Base-by-base conservation (phyloP, 2,113 vertebrate species). In the Syrrhaptes paradoxus region DNA sequence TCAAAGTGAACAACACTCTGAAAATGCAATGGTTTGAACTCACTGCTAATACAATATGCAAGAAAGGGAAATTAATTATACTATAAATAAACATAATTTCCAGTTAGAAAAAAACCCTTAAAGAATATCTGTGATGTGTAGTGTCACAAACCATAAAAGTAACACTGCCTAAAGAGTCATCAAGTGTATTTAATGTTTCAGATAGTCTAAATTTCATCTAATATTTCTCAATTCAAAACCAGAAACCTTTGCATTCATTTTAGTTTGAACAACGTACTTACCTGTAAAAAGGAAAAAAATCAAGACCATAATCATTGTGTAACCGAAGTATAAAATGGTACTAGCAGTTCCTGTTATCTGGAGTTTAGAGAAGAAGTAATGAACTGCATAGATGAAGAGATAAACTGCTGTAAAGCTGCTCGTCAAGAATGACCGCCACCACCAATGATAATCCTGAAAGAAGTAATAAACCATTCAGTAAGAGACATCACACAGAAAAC, bases 351-450 rank as follows among this genome's bases (percentile, higher is more conserved):
- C 98, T 7, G 97, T 98, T 94, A 99, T 98, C 95, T 99, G 98
- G 57, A 99, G 98, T 96, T 99, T 98, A 31, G 98, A 98, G 93
- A 98, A 98, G 96, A 99, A 99, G 96, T 98, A 99, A 96, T 99
- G 98, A 71, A 99, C 87, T 63, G 98, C 98, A 65, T 99, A 99
- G 92, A 98, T 97, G 41, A 99, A 98, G 78, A 99, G 97, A 94
- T 99, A 99, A 75, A 98, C 97, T 8, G 99, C 98, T 20, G 98
- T 99, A 96, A 99, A 99, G 94, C 98, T 98, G 58, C 99, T 99
- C 12, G 98, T 99, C 89, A 99, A 96, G 98, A 99, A 99, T 0
- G 98, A 98, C 84, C 99, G 97, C 99, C 98, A 99, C 98, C 98
- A 99, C 98, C 99, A 99, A 77, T 98, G 98, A 95, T 99, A 99